phyloP scores from a whole-genome alignment of 2,797 vertebrate genomes.

The Poeciliopsis paucimaculata region DNA sequence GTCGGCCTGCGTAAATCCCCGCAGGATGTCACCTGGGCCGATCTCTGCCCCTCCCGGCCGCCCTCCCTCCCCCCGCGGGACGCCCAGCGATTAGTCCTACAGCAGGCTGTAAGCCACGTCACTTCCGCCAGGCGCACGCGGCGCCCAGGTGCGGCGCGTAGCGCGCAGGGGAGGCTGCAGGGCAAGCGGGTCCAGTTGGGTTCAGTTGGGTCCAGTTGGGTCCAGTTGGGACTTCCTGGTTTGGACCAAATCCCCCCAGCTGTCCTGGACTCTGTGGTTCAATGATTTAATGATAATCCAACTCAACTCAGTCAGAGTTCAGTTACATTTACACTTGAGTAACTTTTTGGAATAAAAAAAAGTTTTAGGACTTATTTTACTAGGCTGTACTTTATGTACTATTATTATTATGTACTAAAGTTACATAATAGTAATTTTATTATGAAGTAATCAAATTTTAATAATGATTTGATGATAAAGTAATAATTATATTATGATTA shows the following conservation, averaged over 20 bases:
- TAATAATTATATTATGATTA: too few species aligned
- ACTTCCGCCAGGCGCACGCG: constrained; percentile 54
- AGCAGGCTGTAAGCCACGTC: constrained; percentile 46
- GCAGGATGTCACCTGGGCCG: constrained; percentile 67
- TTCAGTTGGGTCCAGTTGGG: too few species aligned
- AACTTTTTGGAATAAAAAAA: too few species aligned
- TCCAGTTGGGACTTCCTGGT: too few species aligned
- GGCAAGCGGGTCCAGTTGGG: too few species aligned
- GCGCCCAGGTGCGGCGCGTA: constrained; percentile 54
- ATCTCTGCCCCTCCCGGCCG: constrained; percentile 26
- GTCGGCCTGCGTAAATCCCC: constrained; percentile 81
- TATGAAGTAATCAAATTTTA: too few species aligned
- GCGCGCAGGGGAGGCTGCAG: not conserved
- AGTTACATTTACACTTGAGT: too few species aligned
- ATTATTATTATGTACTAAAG: too few species aligned
- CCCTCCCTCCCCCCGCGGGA: constrained; percentile 18
- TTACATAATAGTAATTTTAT: too few species aligned
- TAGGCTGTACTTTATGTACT: too few species aligned
- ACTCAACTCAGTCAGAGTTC: constrained; percentile 4
- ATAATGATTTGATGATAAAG: too few species aligned
- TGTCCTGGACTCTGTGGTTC: constrained; percentile 37
- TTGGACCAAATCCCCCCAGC: not conserved
- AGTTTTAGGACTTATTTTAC: too few species aligned
- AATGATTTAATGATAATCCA: constrained; percentile 31
- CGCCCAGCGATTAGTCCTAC: constrained; percentile 63